Evolutionary conservation across 2,113 vertebrate species (phyloP), one percentile per base, ranked within the genome.

Genomic region (Cairina moschata): DNA sequence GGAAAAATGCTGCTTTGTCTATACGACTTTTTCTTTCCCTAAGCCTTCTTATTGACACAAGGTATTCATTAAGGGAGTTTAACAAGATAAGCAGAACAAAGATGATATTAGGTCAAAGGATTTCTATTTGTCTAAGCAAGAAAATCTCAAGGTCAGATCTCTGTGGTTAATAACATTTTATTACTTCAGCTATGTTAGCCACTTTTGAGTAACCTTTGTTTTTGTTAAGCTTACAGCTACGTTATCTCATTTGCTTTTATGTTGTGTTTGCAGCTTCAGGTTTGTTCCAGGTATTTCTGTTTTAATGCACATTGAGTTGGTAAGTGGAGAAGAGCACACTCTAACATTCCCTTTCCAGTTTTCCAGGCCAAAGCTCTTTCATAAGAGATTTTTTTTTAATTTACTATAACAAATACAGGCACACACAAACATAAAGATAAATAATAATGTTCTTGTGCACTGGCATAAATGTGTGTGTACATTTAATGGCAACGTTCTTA

Each of bases 1-100:
- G 97, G 91, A 82, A 77, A 93, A 94, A 97, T 98, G 98, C 98
- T 98, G 98, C 98, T 98, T 97, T 97, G 92, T 98, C 97, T 97
- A 22, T 93, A 91, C 34, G 73, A 97, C 90, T 63, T 77, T 74
- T 91, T 72, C 75, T 76, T 95, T 91, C 93, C 88, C 87, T 82
- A 59, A 95, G 84, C 75, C 73, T 86, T 96, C 88, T 84, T 42
- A 54, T 71, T 90, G 80, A 91, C 65, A 92, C 68, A 63, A 91
- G 82, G 62, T 95, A 58, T 80, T 92, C 56, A 60, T 87, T 88
- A 94, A 95, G 83, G 95, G 86, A 92, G 81, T 88, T 86, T 44
- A 95, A 58, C 71, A 90, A 90, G 74, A 93, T 56, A 83, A 95
- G 72, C 85, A 96, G 83, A 96, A 86, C 71, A 89, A 77, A 86